A percentile compares a stretch with the other conserved stretches of the same genome.
Evolutionary conservation across 2,888 invertebrate genomes (phyloP).

Genomic region (Branchellion lobata): DNA sequence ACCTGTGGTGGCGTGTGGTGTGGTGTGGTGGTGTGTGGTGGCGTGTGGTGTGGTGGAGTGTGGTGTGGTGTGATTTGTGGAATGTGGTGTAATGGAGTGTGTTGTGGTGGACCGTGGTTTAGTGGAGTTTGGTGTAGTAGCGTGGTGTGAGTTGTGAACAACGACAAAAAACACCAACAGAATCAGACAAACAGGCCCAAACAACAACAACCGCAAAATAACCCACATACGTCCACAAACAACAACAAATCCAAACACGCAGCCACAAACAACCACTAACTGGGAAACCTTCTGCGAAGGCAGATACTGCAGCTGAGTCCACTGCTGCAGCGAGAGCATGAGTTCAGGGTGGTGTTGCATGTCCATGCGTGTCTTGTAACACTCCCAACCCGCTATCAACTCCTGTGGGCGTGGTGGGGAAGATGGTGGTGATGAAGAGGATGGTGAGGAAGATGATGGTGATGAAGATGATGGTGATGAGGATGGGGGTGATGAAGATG

Average conservation of each 20-base stretch:
- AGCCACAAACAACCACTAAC: slow-evolving; percentile 2
- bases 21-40: background rate
- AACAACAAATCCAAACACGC: background rate
- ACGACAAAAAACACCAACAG: too few relatives aligned
- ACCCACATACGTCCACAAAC: background rate
- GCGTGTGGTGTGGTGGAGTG: background rate
- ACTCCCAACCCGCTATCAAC: slow-evolving; percentile 60
- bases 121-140: too few relatives aligned
- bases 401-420: slow-evolving; percentile 53
- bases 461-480: too few relatives aligned
- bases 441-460: too few relatives aligned
- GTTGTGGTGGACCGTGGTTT: too few relatives aligned
- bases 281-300: background rate
- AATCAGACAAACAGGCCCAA: background rate
- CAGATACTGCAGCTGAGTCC: slow-evolving; percentile 59
- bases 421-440: background rate
- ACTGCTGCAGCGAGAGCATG: slow-evolving; percentile 59
- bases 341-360: slow-evolving; percentile 57
- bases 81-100: too few relatives aligned
- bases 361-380: slow-evolving; percentile 57
- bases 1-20: slow-evolving; percentile 22
- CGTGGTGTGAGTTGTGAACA: too few relatives aligned
- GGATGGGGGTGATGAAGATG: too few relatives aligned
- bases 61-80: background rate
- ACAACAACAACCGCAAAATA: slow-evolving; percentile 11